A percentile compares a stretch with the other conserved stretches of the same genome.
Conservation (phyloP, 2,888 invertebrate genomes). For the Apodemia duryi region DNA sequence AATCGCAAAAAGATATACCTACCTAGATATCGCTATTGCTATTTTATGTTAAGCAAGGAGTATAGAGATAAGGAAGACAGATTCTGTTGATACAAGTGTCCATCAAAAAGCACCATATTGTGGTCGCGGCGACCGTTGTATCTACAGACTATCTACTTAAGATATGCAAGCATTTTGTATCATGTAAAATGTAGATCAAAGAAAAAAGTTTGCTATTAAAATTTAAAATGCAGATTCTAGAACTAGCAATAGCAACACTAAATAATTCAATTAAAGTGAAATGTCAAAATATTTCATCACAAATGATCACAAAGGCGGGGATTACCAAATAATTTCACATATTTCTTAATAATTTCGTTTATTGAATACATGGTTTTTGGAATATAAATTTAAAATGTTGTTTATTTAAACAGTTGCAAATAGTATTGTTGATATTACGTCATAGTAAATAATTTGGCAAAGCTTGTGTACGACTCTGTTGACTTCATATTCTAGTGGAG, state of each 20-base stretch:
- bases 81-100: too few relatives aligned
- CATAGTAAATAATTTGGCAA: slow-evolving; percentile 66
- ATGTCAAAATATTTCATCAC: slow-evolving; percentile 39
- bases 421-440: slow-evolving; percentile 58
- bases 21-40: too few relatives aligned
- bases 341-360: slow-evolving; percentile 26
- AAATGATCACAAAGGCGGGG: slow-evolving; percentile 29
- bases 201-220: too few relatives aligned
- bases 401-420: slow-evolving; percentile 48
- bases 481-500: slow-evolving; percentile 23
- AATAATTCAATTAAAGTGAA: slow-evolving; percentile 19
- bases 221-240: too few relatives aligned
- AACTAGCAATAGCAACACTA: not conserved
- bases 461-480: slow-evolving; percentile 46
- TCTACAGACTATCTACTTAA: too few relatives aligned
- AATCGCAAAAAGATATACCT: too few relatives aligned
- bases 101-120: too few relatives aligned
- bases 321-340: slow-evolving; percentile 29
- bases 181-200: too few relatives aligned
- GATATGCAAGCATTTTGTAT: too few relatives aligned
- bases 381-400: not conserved
- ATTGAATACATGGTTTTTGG: not conserved
- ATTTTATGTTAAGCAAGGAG: too few relatives aligned
- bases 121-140: too few relatives aligned
- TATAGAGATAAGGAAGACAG: too few relatives aligned